A percentile compares a stretch with the other conserved stretches of the same genome.
These are phyloP conservation scores for Felis catus DNA, from an alignment of 2,113 vertebrate species.

Conservation along the genomic window F.catus_Fca126_mat1.0 CM031424.1:44299501-44300000, in stretches of 20 bases:
- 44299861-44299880: neutral
- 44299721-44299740: neutral
- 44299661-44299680: neutral
- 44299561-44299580: neutral
- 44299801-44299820: neutral
- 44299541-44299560: neutral
- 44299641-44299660: neutral
- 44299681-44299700: neutral
- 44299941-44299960: neutral
- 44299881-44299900: neutral
- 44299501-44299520: neutral
- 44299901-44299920: constrained; percentile 6
- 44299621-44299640: neutral
- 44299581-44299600: neutral
- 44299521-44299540: neutral
- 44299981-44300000: neutral
- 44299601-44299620: neutral
- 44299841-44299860: neutral
- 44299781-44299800: neutral
- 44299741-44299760: neutral
- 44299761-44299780: neutral
- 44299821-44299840: neutral
- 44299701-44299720: neutral
- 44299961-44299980: neutral
- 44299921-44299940: neutral